These are phyloP conservation scores for Cordilura impudica DNA, from an alignment of 2,888 invertebrate genomes.

Conservation along the genomic window DNA sequence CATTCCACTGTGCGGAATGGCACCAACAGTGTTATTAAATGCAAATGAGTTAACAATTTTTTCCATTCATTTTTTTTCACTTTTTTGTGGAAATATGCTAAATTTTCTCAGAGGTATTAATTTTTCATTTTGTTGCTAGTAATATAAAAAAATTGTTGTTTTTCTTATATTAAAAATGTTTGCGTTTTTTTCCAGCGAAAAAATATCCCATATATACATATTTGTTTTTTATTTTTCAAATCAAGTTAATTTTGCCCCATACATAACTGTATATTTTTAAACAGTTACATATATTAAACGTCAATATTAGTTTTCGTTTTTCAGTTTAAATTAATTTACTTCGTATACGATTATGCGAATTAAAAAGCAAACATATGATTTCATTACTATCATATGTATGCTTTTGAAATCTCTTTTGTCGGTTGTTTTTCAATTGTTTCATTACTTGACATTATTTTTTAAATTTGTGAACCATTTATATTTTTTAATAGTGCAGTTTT, in stretches of 20 bases:
- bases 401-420: no score
- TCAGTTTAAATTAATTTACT: no score
- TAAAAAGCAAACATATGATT: no score
- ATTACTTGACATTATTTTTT: no score
- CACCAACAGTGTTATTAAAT: constrained; percentile 44
- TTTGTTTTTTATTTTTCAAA: neutral
- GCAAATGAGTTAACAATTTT: constrained; percentile 53
- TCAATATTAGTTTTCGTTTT: no score
- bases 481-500: neutral
- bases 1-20: constrained; percentile 2
- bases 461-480: no score
- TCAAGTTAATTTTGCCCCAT: neutral
- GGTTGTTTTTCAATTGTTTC: no score
- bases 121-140: constrained; percentile 36
- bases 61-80: neutral
- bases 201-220: neutral
- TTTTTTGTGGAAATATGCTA: constrained; percentile 50
- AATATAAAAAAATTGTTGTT: constrained; percentile 4
- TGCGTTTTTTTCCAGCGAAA: neutral
- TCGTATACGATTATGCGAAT: no score
- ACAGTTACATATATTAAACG: neutral
- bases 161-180: constrained; percentile 7
- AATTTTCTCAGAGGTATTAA: constrained; percentile 57
- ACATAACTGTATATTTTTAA: neutral
- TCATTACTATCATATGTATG: no score